Conservation (phyloP, 2,113 vertebrate genomes). For the Macrotis lagotis region DNA sequence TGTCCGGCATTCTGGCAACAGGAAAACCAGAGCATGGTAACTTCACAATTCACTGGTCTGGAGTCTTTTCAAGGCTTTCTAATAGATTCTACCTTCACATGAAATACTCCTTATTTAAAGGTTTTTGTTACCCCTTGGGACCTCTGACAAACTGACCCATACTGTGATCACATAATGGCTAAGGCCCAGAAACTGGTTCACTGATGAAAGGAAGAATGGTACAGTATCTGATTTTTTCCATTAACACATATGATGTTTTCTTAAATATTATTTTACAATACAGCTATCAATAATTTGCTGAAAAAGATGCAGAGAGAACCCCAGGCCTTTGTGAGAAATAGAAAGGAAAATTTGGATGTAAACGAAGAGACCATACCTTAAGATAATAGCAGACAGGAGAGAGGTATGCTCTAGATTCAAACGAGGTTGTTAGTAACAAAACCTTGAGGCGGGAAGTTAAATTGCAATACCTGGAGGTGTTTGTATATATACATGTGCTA, state of each 20-base stretch:
- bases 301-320: constrained; percentile 49
- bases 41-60: background rate
- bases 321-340: background rate
- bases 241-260: constrained; percentile 37
- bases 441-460: background rate
- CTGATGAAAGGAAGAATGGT: background rate
- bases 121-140: constrained; percentile 10
- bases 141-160: background rate
- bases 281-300: constrained; percentile 17
- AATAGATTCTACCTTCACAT: background rate
- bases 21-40: constrained; percentile 32
- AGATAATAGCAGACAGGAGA: background rate
- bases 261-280: background rate
- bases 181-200: background rate
- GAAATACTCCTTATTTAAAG: constrained; percentile 14
- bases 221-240: background rate
- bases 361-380: constrained; percentile 49
- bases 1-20: background rate
- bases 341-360: constrained; percentile 18
- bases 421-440: constrained; percentile 47
- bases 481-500: constrained; percentile 51
- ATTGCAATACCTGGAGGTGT: background rate
- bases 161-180: background rate
- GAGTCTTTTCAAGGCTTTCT: constrained; percentile 20
- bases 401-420: constrained; percentile 34